Conservation (phyloP, 2,797 vertebrate species). For the Tinamus major region DNA sequence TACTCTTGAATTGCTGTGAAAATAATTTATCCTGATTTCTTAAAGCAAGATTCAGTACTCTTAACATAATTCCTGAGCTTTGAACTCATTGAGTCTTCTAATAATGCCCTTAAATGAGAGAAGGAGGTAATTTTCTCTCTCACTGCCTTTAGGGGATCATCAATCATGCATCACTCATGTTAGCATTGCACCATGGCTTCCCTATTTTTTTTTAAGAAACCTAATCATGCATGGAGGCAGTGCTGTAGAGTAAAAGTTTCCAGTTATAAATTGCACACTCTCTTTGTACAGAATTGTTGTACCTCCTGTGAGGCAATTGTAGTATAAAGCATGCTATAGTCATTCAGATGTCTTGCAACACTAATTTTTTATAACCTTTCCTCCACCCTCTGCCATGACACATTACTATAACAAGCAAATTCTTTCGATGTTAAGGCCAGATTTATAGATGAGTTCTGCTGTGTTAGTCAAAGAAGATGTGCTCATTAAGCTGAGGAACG, state of each 20-base stretch:
- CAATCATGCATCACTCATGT: constrained; percentile 54
- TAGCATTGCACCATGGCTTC: constrained; percentile 27
- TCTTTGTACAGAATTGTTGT: constrained; percentile 40
- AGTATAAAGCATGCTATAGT: not conserved
- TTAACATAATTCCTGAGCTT: constrained; percentile 70
- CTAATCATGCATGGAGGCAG: constrained; percentile 40
- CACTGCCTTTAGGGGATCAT: constrained; percentile 62
- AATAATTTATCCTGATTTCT: constrained; percentile 49
- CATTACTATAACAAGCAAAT: constrained; percentile 50
- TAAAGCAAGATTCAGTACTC: constrained; percentile 52
- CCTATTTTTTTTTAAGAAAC: not conserved
- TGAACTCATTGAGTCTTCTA: constrained; percentile 70
- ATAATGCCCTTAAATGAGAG: constrained; percentile 64
- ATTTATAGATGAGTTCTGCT: constrained; percentile 41
- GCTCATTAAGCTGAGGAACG: constrained; percentile 24
- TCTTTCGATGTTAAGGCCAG: constrained; percentile 8
- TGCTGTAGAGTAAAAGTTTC: constrained; percentile 43
- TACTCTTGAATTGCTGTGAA: not conserved
- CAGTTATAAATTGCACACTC: constrained; percentile 40
- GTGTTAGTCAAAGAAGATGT: not conserved
- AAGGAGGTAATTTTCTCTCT: constrained; percentile 70
- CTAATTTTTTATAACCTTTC: constrained; percentile 24
- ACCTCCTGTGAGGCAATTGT: constrained; percentile 43
- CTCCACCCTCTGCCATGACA: not conserved
- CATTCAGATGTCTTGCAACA: constrained; percentile 4